Percentiles rank a stretch among this genome's conserved stretches.
phyloP scores from a whole-genome alignment of 1,140 invertebrate genomes.

The Panagrolaimus sp. region DNA sequence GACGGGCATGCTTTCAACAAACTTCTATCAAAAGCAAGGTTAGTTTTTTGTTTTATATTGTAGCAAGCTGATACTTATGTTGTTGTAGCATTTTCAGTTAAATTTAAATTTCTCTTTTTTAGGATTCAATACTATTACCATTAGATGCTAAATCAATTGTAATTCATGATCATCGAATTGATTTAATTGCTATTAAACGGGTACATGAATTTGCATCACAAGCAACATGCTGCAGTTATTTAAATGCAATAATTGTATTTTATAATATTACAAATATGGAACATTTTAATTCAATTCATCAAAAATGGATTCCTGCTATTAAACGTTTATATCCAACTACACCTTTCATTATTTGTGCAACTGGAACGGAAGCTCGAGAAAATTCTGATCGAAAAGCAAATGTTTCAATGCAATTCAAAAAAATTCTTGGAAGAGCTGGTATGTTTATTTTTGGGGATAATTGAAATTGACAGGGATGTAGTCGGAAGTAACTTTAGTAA shows the following conservation, averaged over 20 bases:
- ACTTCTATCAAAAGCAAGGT: neutral
- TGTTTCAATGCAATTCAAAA: too few relatives aligned
- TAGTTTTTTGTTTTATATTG: neutral
- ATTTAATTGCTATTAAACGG: conserved; percentile 12
- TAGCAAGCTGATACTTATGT: too few relatives aligned
- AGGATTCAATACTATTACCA: neutral
- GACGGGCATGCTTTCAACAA: conserved; percentile 19
- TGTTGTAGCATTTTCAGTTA: neutral
- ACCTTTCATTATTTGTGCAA: conserved; percentile 18
- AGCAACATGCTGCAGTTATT: conserved; percentile 10
- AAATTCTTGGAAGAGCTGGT: too few relatives aligned
- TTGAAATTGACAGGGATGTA: too few relatives aligned
- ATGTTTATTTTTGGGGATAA: too few relatives aligned
- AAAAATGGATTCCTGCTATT: conserved; percentile 18
- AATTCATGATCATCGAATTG: conserved; percentile 16
- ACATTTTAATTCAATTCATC: conserved; percentile 16
- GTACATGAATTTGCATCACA: conserved; percentile 14
- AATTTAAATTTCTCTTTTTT: neutral
- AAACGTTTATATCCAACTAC: conserved; percentile 11
- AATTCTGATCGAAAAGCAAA: neutral
- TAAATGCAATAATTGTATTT: conserved; percentile 18
- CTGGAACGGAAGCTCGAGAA: conserved; percentile 16
- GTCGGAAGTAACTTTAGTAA: too few relatives aligned
- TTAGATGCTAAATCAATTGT: conserved; percentile 13
- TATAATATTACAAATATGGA: conserved; percentile 15